Percentiles rank a stretch among this genome's conserved stretches.
Evolutionary conservation across 2,888 invertebrate genomes (phyloP).

Genomic region (Julus scanicus): DNA sequence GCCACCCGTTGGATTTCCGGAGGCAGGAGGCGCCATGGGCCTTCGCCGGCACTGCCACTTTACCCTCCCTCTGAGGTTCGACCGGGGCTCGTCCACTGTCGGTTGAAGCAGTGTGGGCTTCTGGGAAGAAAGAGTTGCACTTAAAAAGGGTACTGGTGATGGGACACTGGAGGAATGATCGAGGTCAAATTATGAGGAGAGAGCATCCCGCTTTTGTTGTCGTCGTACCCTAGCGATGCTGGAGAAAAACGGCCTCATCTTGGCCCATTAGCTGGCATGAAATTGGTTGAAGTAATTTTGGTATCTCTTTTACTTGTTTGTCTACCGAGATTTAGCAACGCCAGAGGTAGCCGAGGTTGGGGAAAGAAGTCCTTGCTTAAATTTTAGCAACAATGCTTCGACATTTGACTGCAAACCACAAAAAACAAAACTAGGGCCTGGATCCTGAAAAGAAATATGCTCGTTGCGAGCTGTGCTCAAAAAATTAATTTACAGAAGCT

Average conservation of each 20-base stretch:
- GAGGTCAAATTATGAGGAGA: background rate
- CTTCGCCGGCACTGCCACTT: constrained; percentile 30
- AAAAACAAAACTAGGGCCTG: too few relatives aligned
- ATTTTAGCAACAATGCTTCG: too few relatives aligned
- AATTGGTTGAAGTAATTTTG: background rate
- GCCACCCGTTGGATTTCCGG: background rate
- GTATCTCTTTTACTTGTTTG: background rate
- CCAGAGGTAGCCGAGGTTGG: background rate
- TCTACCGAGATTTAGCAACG: background rate
- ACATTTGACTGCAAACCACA: too few relatives aligned
- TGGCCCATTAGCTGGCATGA: too few relatives aligned
- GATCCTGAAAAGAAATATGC: too few relatives aligned
- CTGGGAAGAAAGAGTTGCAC: constrained; percentile 25
- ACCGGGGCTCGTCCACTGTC: background rate
- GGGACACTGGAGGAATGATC: too few relatives aligned
- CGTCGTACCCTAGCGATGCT: background rate
- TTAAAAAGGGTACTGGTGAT: constrained; percentile 3
- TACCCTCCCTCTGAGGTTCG: background rate
- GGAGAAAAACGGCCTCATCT: too few relatives aligned
- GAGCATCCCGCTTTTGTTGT: background rate
- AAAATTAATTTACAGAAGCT: too few relatives aligned
- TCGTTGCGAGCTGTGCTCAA: too few relatives aligned
- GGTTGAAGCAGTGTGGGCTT: background rate
- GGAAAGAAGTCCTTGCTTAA: too few relatives aligned
- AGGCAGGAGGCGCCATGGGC: constrained; percentile 7